Percentiles rank a stretch among this genome's conserved stretches.
phyloP scores from a whole-genome alignment of 2,113 vertebrate genomes.

The Heterochromis multidens region DNA sequence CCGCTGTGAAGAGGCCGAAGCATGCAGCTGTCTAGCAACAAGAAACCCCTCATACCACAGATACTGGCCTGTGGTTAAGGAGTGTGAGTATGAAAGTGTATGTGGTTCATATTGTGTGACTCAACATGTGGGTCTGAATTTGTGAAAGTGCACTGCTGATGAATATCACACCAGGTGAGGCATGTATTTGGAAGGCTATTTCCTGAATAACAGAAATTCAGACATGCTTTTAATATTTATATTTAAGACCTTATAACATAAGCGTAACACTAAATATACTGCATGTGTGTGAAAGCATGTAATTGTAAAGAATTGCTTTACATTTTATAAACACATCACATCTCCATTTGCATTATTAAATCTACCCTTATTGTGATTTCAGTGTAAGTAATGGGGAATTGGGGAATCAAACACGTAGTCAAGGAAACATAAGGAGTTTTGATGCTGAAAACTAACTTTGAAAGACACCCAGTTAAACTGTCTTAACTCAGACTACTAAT shows the following conservation, averaged over 20 bases:
- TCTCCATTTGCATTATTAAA: neutral
- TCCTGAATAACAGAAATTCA: neutral
- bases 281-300: neutral
- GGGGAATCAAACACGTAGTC: neutral
- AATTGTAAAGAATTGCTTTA: neutral
- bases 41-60: slow-evolving; percentile 67
- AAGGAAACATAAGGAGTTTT: neutral
- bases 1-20: slow-evolving; percentile 66
- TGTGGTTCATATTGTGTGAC: slow-evolving; percentile 29
- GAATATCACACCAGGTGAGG: slow-evolving; percentile 48
- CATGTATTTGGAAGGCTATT: neutral
- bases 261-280: neutral
- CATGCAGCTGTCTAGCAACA: slow-evolving; percentile 77
- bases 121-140: slow-evolving; percentile 62
- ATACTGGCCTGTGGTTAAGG: slow-evolving; percentile 61
- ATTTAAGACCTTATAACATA: neutral
- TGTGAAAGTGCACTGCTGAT: slow-evolving; percentile 52
- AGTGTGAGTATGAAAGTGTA: slow-evolving; percentile 38
- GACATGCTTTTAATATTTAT: neutral
- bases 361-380: neutral
- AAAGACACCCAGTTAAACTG: neutral
- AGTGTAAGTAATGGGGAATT: neutral
- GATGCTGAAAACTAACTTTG: neutral
- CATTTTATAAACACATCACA: neutral
- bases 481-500: neutral